Evolutionary conservation across 2,888 invertebrate genomes (phyloP).

Genomic region (Conus canariensis): DNA sequence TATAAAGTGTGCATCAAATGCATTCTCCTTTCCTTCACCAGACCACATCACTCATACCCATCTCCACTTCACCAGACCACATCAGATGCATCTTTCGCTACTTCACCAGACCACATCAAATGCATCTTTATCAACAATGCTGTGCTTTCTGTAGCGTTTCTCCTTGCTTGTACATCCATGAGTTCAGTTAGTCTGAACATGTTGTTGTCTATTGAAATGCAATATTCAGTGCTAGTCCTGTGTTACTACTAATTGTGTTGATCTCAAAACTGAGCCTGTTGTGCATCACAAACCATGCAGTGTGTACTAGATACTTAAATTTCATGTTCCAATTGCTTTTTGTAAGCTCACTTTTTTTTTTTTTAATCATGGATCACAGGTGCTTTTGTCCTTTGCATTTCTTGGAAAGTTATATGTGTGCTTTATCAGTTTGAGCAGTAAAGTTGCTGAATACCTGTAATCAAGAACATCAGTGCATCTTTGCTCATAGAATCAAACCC

Average conservation of each 20-base stretch:
- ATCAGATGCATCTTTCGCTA: background rate
- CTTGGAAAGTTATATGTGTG: too few relatives aligned
- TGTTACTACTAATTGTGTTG: background rate
- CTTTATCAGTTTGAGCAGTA: too few relatives aligned
- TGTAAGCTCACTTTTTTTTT: background rate
- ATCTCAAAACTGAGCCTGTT: background rate
- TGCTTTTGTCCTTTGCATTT: background rate
- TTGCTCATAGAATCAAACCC: too few relatives aligned
- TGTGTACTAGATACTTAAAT: background rate
- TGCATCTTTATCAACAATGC: background rate
- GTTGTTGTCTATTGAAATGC: background rate
- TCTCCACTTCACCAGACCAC: background rate
- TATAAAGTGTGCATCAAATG: too few relatives aligned
- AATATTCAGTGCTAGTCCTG: slow-evolving; percentile 29
- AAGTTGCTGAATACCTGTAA: background rate
- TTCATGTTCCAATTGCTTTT: background rate
- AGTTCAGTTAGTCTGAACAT: background rate
- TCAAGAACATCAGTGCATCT: background rate
- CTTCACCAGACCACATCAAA: background rate
- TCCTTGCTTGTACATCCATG: background rate
- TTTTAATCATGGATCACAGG: background rate
- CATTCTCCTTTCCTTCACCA: too few relatives aligned
- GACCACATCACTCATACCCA: too few relatives aligned
- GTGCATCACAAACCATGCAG: background rate
- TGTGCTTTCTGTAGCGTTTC: background rate